Conservation (phyloP, 2,888 invertebrate species). For the Baronia brevicornis region DNA sequence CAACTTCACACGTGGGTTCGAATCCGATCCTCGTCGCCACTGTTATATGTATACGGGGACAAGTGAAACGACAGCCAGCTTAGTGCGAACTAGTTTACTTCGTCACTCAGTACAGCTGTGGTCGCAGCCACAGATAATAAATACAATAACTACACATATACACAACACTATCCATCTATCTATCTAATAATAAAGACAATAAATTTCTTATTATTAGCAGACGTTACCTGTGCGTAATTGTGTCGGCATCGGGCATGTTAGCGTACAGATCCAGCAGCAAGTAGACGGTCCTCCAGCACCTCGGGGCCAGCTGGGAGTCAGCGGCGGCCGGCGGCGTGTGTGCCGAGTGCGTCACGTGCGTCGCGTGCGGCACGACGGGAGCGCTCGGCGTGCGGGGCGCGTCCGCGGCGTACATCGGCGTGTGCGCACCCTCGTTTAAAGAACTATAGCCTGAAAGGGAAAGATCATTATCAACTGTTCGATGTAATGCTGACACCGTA, state of each 20-base stretch:
- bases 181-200: slow-evolving; percentile 8
- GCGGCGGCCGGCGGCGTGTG: slow-evolving; percentile 17
- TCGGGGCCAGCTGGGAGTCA: slow-evolving; percentile 75
- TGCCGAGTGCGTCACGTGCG: slow-evolving; percentile 56
- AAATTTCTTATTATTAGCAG: neutral
- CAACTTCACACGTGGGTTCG: too few species aligned
- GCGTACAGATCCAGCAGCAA: slow-evolving; percentile 94
- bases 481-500: too few species aligned
- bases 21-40: too few species aligned
- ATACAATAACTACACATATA: too few species aligned
- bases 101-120: too few species aligned
- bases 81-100: too few species aligned
- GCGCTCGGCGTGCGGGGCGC: slow-evolving; percentile 13
- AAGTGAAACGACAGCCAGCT: too few species aligned
- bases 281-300: slow-evolving; percentile 97
- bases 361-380: slow-evolving; percentile 81
- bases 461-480: too few species aligned
- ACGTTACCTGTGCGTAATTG: slow-evolving; percentile 84
- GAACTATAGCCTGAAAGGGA: slow-evolving; percentile 83
- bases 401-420: slow-evolving; percentile 73
- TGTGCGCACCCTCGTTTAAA: slow-evolving; percentile 82
- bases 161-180: too few species aligned
- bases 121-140: too few species aligned
- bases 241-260: slow-evolving; percentile 95
- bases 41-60: too few species aligned